Base-by-base conservation (phyloP, 2,888 invertebrate genomes). In the Cheiracanthium punctorium region DNA sequence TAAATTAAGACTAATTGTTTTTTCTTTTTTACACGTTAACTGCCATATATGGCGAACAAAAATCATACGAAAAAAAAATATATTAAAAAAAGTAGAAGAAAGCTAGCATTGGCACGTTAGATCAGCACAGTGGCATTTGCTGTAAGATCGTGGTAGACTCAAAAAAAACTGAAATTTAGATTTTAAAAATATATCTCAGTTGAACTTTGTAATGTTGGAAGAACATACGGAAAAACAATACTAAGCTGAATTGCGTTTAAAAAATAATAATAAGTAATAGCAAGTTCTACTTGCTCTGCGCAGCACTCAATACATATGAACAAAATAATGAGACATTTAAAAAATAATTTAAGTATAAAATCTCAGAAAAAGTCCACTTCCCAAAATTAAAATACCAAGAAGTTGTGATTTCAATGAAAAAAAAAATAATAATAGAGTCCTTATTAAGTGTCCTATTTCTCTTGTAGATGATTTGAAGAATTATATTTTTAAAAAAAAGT, bases 101-200 rank as follows among this genome's bases (percentile, higher is more conserved):
- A 86, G 85, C 85, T 80, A 86, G 85, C 75, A 64, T 86, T 86
- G 85, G 85, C 85, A 86, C 85, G 67, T 85, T 79, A 71, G 69
- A 73, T 71, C 76, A 71, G 82, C 82, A 71, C 76, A 82, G 84
- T 72, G 73, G 84, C 79, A 69, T 37, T 79, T 79, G 77, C 64
- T 52, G 70, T 29, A 24, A n/a, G 58, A 58, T 58, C 58, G 58
- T 33, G 69, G 37, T 10, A 67, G 69, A 33, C 14, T 2, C 17
- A 48, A 48, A 48, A 48, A 17, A 48, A 17, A 48, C 48, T 37
- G 48, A 17, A 48, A 48, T 48, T 48, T 48, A 48, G 48, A 48
- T n/a, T n/a, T n/a, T n/a, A n/a, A n/a, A 58, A 58, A 58, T n/a
- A 58, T 17, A 17, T 58, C 24, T 58, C 24, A 20, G 2, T 48